Conservation (phyloP, 2,888 invertebrate species). For the Acanthacorydalis orientalis region DNA sequence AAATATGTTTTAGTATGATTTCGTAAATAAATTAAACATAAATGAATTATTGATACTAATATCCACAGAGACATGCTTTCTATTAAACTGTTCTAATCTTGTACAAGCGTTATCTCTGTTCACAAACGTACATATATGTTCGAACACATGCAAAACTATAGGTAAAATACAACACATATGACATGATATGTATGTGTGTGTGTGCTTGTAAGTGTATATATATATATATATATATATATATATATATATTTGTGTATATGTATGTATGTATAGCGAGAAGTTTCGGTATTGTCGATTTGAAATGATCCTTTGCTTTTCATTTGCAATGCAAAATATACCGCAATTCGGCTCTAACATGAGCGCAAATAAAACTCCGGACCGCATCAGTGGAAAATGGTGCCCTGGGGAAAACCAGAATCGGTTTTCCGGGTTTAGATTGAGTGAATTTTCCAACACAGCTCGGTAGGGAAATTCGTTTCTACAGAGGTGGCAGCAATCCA, state of each 20-base stretch:
- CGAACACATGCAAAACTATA: too few species aligned
- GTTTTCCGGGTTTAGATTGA: conserved; percentile 29
- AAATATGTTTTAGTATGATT: too few species aligned
- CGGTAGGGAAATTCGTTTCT: conserved; percentile 5
- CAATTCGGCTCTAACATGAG: conserved; percentile 21
- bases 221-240: not conserved
- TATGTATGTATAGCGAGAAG: too few species aligned
- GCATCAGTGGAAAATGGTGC: conserved; percentile 17
- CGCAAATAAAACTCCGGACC: conserved; percentile 23
- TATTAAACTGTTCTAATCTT: too few species aligned
- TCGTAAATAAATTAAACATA: too few species aligned
- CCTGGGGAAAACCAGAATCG: conserved; percentile 19
- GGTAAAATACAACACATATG: too few species aligned
- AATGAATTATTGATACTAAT: too few species aligned
- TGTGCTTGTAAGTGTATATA: not conserved
- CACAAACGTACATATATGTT: too few species aligned
- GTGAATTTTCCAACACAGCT: conserved; percentile 22
- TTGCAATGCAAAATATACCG: conserved; percentile 27
- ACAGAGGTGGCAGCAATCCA: not conserved
- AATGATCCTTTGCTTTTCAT: conserved; percentile 27
- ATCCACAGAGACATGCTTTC: too few species aligned
- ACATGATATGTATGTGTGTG: not conserved
- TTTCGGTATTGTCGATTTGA: too few species aligned
- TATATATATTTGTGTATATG: too few species aligned
- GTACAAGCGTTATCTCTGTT: too few species aligned